A percentile compares a stretch with the other conserved stretches of the same genome.
Evolutionary conservation across 2,797 vertebrate species (phyloP).

Genomic region (Bucorvus abyssinicus): DNA sequence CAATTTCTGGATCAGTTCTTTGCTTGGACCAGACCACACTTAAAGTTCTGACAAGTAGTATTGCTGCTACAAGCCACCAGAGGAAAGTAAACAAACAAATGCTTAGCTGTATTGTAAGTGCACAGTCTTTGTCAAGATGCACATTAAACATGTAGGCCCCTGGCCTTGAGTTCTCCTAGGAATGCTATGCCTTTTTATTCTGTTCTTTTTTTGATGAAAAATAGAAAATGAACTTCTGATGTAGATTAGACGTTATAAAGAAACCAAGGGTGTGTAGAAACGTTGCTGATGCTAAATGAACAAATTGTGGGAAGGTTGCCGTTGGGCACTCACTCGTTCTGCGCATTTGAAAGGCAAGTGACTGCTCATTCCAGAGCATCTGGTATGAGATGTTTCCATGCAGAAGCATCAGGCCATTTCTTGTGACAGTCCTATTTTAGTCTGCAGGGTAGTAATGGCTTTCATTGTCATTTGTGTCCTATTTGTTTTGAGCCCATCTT

Average conservation of each 20-base stretch:
- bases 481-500: background rate
- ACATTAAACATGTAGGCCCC: background rate
- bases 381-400: background rate
- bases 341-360: background rate
- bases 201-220: background rate
- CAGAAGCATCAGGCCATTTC: background rate
- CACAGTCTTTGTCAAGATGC: background rate
- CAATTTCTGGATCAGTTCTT: background rate
- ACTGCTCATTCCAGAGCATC: background rate
- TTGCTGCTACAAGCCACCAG: background rate
- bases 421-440: background rate
- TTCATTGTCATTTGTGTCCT: background rate
- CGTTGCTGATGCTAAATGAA: background rate
- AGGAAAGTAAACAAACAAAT: background rate
- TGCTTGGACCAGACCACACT: background rate
- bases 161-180: background rate
- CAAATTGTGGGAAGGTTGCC: background rate
- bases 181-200: background rate
- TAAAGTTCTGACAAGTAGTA: background rate
- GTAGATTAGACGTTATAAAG: background rate
- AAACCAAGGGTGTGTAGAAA: background rate
- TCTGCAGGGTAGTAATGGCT: background rate
- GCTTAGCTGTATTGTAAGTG: background rate
- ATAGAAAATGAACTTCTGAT: background rate
- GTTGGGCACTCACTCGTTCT: background rate